These are phyloP conservation scores for Nesidiocoris tenuis DNA, from an alignment of 2,888 invertebrate genomes.

Conservation along the genomic window DNA sequence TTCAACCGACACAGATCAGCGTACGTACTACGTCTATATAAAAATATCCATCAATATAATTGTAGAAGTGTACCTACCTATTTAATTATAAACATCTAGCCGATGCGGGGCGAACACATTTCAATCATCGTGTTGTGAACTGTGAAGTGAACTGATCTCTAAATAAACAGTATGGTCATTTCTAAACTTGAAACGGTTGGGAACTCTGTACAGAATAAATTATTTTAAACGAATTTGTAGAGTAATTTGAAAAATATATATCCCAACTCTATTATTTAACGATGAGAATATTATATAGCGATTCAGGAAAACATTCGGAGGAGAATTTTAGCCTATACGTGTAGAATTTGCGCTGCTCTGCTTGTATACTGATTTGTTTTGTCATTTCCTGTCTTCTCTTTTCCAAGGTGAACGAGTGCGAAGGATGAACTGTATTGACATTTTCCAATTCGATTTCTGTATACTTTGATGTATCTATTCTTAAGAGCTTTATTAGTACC, in stretches of 20 bases:
- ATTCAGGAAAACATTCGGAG: no score
- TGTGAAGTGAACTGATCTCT: not conserved
- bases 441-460: conserved; percentile 17
- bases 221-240: conserved; percentile 33
- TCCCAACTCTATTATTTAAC: not conserved
- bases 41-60: not conserved
- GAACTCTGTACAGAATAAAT: conserved; percentile 26
- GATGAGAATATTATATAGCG: no score
- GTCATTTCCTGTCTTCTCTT: not conserved
- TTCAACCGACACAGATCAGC: not conserved
- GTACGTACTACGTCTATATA: not conserved
- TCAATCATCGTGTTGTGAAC: not conserved
- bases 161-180: not conserved
- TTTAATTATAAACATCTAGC: not conserved
- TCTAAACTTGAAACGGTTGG: not conserved
- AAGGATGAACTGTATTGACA: not conserved
- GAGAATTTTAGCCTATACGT: conserved; percentile 15
- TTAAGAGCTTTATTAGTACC: conserved; percentile 35
- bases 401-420: not conserved
- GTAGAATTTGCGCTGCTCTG: conserved; percentile 4
- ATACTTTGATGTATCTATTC: conserved; percentile 10
- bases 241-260: conserved; percentile 2
- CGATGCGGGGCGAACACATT: not conserved
- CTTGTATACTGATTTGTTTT: conserved; percentile 4
- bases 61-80: not conserved